Conservation (phyloP, 2,888 invertebrate species). For the Aspidapion aeneum region DNA sequence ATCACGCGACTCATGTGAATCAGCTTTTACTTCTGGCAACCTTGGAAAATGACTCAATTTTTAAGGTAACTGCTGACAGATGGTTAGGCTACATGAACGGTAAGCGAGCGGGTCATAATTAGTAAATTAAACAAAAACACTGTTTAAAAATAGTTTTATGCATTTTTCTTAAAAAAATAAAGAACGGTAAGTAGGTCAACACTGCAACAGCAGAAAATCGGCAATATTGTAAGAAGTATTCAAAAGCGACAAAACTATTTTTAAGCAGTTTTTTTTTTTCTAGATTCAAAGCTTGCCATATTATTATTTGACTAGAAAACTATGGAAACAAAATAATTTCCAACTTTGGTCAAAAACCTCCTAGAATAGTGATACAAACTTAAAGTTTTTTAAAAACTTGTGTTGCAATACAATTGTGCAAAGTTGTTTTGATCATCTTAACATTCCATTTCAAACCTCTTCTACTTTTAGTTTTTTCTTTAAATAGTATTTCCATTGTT, state of each 20-base stretch:
- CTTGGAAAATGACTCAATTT: conserved; percentile 78
- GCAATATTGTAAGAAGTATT: no score
- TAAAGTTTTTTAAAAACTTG: neutral
- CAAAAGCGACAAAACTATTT: no score
- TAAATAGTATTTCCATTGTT: neutral
- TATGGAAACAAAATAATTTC: no score
- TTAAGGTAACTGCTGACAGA: conserved; percentile 79
- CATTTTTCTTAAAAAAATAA: no score
- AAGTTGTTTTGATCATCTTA: neutral
- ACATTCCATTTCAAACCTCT: neutral
- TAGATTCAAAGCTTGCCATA: no score
- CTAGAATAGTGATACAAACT: neutral
- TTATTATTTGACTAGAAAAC: no score
- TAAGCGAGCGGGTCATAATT: conserved; percentile 92
- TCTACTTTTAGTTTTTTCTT: neutral
- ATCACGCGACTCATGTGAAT: conserved; percentile 97
- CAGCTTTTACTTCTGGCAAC: conserved; percentile 86
- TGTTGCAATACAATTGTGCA: neutral
- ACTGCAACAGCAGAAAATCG: no score
- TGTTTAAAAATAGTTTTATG: no score
- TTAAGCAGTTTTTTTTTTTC: no score
- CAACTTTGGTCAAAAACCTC: no score
- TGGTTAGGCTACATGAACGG: conserved; percentile 97
- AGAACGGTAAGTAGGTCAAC: no score
- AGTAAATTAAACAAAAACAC: no score